Base-by-base conservation (phyloP, 2,113 vertebrate genomes). In the Morone chrysops region DNA sequence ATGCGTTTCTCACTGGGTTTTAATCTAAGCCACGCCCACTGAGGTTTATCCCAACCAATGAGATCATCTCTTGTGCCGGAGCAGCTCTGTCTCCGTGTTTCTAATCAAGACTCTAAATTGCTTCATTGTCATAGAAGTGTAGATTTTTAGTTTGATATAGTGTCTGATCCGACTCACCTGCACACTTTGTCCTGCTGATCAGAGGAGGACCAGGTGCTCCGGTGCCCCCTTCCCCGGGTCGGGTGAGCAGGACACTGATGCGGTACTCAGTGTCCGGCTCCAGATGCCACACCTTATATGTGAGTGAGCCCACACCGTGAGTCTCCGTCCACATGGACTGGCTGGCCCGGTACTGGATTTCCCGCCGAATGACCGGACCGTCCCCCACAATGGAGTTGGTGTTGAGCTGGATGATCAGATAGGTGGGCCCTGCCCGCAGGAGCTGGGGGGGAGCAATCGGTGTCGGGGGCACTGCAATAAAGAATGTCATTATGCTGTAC, bases 391-490 rank as follows among this genome's bases (percentile, higher is more conserved):
- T 98, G 87, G 97, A 97, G 94, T 99, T 97, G 80, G 97, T 97
- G 93, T 99, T 99, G 78, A 99, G 97, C 88, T 99, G 97, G 87
- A 99, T 97, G 90, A 98, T 97, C 87, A 99, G 95, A 92, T 99
- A 99, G 56, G 98, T 99, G 75, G 98, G 96, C 14, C 98, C 98
- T 0, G 97, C 97, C 6, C 97, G 95, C 41, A 99, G 94, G 75
- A 99, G 95, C 94, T 99, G 97, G 0, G 98, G 98, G 0, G 98
- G 97, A 0, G 98, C 97, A 0, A 97, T 97, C 14, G 98, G 98
- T 0, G 97, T 97, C 0, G 98, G 98, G 8, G 98, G 97, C 82
- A 98, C 98, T 99, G 92, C 36, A 76, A 78, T 0, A 41, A 20
- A 85, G 17, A 65, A 76, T 14, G 2, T 78, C 14, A 54, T 50